Evolutionary conservation across 2,113 vertebrate species (phyloP), one percentile per base, ranked within the genome.

Genomic region (Microtus pennsylvanicus): DNA sequence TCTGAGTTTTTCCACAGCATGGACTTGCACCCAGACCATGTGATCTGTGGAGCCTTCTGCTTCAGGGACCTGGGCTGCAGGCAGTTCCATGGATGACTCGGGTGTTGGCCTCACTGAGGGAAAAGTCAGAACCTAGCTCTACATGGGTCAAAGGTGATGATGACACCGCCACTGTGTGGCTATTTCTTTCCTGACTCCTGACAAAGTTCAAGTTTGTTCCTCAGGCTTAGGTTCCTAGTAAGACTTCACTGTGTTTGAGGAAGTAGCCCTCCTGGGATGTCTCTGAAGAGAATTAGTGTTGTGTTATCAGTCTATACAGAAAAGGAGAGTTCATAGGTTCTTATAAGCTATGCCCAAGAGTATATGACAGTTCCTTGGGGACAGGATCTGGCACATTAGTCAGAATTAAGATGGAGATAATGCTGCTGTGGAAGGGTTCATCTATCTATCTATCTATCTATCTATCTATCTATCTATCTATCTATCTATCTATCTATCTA

Each of bases 251-350:
- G 16, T 86, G 55, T 74, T 47, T 17, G 45, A 75, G 45, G 93
- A 89, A 13, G 67, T 87, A 87, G 45, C 81, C 69, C n/a, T 76
- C 95, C 95, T 76, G 24, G 38, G 85, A 92, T 26, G 50, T 45
- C 75, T 95, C 87, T 95, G 83, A 89, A 96, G 74, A 87, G 67
- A 91, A 76, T 58, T 2, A 58, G 19, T 58, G 58, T 82, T 88
- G 80, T 89, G 45, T 24, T 96, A 88, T 55, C 80, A n/a, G 93
- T 89, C 89, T 83, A 45, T 65, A 82, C 61, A 77, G 83, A 96
- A 90, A 95, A 83, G 93, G 67, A 88, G 87, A 87, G 75, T 87
- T 95, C 89, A 97, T 89, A 45, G 87, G 95, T 92, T 80, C 28
- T 95, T 86, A 90, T 70, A 72, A 72, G 58, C 77, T 87, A 4